Base-by-base conservation (phyloP, 2,797 vertebrate species). In the Benthosema pterotum region DNA sequence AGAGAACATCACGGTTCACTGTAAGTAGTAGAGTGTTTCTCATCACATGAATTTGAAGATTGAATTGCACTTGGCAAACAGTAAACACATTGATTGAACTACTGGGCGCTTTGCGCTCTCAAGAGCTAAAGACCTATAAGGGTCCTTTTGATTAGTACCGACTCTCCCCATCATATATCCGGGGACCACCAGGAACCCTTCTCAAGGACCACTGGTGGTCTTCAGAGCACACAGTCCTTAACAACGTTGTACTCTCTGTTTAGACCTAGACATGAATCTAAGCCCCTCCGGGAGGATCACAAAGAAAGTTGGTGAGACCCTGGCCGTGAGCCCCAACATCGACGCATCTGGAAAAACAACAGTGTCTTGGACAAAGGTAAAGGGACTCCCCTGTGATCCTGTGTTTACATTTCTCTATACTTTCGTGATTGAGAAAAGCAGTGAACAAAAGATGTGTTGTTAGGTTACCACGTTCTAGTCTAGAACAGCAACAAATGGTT, bases 291-390 rank as follows among this genome's bases (percentile, higher is more conserved):
- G 94, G 70, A 91, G 84, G 63, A 85, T 98, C 45, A 82, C 91
- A 45, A 96, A 91, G 82, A 88, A 71, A 61, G 89, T 93, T 3
- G 94, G 93, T 0, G 93, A 95, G 62, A 78, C 88, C 62, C 78
- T 99, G 71, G 85, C 92, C 56, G 77, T 95, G 58, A 88, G 80
- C 0, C 89, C 96, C 25, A 82, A 91, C 1, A 91, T 94, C 80
- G 88, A 92, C 60, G 92, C 95, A 11, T 95, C 96, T 13, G 92
- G 86, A 78, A 83, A 88, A 14, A 64, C 88, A 28, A 92, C 92
- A 49, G 92, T 95, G 53, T 92, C 90, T 38, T 98, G 96, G 95
- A 94, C 90, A 85, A 98, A 99, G 94, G 98, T 99, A 89, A 72
- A n/a, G n/a, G n/a, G 77, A 76, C 18, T 15, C 57, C n/a, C 12